phyloP scores from a whole-genome alignment of 2,888 invertebrate species.

The Cordilura impudica region DNA sequence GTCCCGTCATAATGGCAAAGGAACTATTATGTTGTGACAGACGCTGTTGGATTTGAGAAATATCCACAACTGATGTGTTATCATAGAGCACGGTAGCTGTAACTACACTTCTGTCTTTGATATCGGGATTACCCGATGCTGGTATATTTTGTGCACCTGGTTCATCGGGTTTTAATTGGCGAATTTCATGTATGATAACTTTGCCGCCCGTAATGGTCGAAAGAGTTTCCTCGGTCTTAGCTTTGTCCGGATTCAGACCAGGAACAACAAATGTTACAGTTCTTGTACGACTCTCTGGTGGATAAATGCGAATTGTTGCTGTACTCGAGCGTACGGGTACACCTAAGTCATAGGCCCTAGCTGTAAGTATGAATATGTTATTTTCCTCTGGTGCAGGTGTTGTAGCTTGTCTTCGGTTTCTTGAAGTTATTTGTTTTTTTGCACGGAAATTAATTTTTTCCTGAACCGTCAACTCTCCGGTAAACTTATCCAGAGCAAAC shows the following conservation, averaged over 20 bases:
- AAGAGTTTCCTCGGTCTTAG: slow-evolving; percentile 86
- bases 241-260: slow-evolving; percentile 85
- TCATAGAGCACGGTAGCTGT: slow-evolving; percentile 85
- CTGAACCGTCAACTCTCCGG: slow-evolving; percentile 85
- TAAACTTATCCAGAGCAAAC: slow-evolving; percentile 86
- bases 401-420: slow-evolving; percentile 63
- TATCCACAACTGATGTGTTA: slow-evolving; percentile 84
- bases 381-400: slow-evolving; percentile 54
- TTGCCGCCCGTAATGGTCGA: slow-evolving; percentile 88
- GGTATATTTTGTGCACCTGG: slow-evolving; percentile 80
- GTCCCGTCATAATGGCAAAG: slow-evolving; percentile 72
- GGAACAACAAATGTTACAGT: slow-evolving; percentile 91
- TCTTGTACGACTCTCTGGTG: slow-evolving; percentile 86
- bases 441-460: slow-evolving; percentile 76
- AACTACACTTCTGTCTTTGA: slow-evolving; percentile 84
- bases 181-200: slow-evolving; percentile 86
- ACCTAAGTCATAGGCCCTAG: slow-evolving; percentile 91
- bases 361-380: slow-evolving; percentile 81
- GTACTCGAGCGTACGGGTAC: slow-evolving; percentile 87
- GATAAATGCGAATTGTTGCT: slow-evolving; percentile 87
- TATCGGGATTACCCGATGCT: slow-evolving; percentile 75
- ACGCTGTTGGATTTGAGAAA: slow-evolving; percentile 85
- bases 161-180: slow-evolving; percentile 82
- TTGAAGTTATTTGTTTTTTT: slow-evolving; percentile 73
- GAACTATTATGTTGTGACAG: slow-evolving; percentile 78